Evolutionary conservation across 2,113 vertebrate genomes (phyloP), one percentile per base, ranked within the genome.

Genomic region (Serinus canaria): DNA sequence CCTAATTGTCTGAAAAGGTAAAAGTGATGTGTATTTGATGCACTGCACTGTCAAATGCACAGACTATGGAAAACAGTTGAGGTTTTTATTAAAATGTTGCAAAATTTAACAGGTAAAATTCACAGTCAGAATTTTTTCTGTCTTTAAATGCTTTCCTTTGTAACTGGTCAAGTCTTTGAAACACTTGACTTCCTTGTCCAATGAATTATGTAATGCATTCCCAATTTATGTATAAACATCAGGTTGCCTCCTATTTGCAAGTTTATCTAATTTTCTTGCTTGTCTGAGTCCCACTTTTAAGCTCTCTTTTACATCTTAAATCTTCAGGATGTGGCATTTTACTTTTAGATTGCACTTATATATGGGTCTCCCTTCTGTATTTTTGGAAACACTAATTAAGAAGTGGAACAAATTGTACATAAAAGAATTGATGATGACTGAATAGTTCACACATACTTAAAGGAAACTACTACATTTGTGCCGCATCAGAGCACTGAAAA

Each of bases 381-480:
- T 92, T 96, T 97, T 96, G 95, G 96, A 97, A 97, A 74, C 89
- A 49, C 89, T 95, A 91, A 97, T 97, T 97, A 97, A 97, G 96
- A 98, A 98, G 96, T 97, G 64, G 94, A 97, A 94, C 96, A 96
- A 98, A 97, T 94, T 70, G 92, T 97, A 81, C 95, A 68, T 97
- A 94, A 94, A 97, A 95, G 89, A 95, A 92, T 96, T 90, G 89
- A 94, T 93, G 93, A 96, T 95, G 95, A 91, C 27, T 41, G 90
- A 91, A 55, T 67, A 58, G 50, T 79, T 96, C 79, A 46, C 22
- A 90, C 92, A 74, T 95, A 66, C 55, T 91, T 90, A 47, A 97
- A 97, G 97, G 97, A 97, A 98, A 95, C 81, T 16, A 46, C 93
- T 95, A 58, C 66, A 67, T 97, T 97, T 23, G 78, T 96, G 84